These are phyloP conservation scores for Rhea pennata DNA, from an alignment of 2,113 vertebrate species.

Conservation along the genomic window DNA sequence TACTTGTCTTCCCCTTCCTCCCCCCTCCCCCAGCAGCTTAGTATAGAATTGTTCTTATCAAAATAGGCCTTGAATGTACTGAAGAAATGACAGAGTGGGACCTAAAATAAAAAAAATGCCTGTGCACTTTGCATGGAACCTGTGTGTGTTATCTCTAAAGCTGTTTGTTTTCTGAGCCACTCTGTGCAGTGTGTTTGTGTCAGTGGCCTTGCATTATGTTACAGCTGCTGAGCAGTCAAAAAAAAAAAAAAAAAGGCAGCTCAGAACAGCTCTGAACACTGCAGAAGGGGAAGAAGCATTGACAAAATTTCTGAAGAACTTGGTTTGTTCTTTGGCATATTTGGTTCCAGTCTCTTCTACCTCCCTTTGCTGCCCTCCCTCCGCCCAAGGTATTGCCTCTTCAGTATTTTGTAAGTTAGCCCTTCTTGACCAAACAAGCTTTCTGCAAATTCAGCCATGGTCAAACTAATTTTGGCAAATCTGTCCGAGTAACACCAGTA, in stretches of 20 bases:
- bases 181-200: background rate
- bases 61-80: background rate
- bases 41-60: background rate
- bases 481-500: too few relatives aligned
- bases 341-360: background rate
- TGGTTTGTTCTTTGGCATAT: background rate
- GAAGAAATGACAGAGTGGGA: background rate
- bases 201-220: background rate
- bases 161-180: background rate
- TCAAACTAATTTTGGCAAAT: background rate
- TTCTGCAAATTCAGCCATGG: background rate
- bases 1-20: background rate
- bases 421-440: background rate
- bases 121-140: background rate
- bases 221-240: slow-evolving; percentile 1
- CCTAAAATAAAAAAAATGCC: background rate
- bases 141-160: rapidly evolving
- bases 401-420: background rate
- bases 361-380: too few relatives aligned
- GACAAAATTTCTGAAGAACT: background rate
- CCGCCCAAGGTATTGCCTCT: background rate
- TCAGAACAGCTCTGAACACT: background rate
- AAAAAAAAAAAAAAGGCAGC: background rate
- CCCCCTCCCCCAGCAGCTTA: background rate
- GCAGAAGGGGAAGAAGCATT: background rate